Conservation (phyloP, 2,888 invertebrate species). For the Drosophila tanythrix region DNA sequence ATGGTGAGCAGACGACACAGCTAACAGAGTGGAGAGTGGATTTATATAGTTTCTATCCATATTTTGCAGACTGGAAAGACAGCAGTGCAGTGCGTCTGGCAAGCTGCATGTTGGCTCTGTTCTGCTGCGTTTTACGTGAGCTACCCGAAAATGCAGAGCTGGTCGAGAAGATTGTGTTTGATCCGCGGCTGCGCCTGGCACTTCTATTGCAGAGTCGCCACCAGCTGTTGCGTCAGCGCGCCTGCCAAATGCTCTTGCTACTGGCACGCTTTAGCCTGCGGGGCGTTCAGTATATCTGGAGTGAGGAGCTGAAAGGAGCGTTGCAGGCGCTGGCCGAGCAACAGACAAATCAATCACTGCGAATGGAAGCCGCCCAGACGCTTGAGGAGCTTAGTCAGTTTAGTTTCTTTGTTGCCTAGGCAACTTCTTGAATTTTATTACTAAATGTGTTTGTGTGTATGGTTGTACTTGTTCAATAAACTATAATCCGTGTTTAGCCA, state of each 20-base stretch:
- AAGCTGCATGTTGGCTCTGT: constrained; percentile 89
- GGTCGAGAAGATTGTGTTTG: constrained; percentile 89
- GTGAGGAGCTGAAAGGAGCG: constrained; percentile 71
- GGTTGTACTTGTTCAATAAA: constrained; percentile 20
- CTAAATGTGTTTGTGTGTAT: constrained; percentile 1
- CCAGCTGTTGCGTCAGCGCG: constrained; percentile 87
- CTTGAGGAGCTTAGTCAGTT: constrained; percentile 84
- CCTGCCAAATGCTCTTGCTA: constrained; percentile 90
- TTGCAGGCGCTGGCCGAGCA: constrained; percentile 80
- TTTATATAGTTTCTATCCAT: not conserved
- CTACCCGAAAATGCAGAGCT: constrained; percentile 91
- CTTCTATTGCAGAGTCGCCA: constrained; percentile 87
- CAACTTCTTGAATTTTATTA: constrained; percentile 31
- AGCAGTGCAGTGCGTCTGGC: constrained; percentile 86
- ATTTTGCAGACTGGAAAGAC: constrained; percentile 76
- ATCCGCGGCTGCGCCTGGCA: constrained; percentile 86
- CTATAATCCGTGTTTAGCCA: constrained; percentile 46
- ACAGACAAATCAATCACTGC: constrained; percentile 74
- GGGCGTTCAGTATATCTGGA: constrained; percentile 86
- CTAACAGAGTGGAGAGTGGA: not conserved
- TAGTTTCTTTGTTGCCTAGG: constrained; percentile 73
- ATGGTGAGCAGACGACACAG: constrained; percentile 60
- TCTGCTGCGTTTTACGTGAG: constrained; percentile 90
- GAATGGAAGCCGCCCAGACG: constrained; percentile 82
- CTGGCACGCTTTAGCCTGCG: constrained; percentile 89